Evolutionary conservation across 2,797 vertebrate genomes (phyloP).

Genomic region (Sitta carolinensis): DNA sequence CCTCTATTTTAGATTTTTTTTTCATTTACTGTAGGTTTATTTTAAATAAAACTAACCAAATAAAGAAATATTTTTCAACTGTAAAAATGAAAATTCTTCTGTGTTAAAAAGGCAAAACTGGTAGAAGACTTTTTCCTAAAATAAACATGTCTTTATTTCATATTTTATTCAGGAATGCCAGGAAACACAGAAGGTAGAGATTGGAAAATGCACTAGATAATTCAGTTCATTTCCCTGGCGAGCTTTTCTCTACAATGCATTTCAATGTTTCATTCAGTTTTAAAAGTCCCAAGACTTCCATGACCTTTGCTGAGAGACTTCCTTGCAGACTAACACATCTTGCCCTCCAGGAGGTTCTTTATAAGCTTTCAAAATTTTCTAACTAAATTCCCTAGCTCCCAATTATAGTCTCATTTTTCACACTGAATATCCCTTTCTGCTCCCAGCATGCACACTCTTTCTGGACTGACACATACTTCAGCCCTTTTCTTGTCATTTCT

Average conservation of each 20-base stretch:
- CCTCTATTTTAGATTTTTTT: background rate
- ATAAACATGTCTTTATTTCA: background rate
- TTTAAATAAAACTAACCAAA: background rate
- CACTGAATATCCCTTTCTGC: background rate
- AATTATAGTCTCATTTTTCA: background rate
- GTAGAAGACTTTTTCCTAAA: background rate
- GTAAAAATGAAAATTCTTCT: background rate
- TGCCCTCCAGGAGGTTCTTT: slow-evolving; percentile 55
- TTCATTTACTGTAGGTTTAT: background rate
- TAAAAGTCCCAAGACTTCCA: slow-evolving; percentile 61
- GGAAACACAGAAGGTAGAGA: slow-evolving; percentile 40
- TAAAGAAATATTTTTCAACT: background rate
- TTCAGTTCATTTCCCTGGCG: slow-evolving; percentile 48
- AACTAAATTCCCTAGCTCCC: slow-evolving; percentile 19
- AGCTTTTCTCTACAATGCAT: slow-evolving; percentile 23
- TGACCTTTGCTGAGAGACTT: slow-evolving; percentile 36
- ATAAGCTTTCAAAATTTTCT: slow-evolving; percentile 45
- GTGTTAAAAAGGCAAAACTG: background rate
- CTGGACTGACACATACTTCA: background rate
- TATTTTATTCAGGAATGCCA: slow-evolving; percentile 30
- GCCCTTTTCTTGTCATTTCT: background rate
- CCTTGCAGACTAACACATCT: slow-evolving; percentile 40
- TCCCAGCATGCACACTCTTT: background rate
- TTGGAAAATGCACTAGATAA: slow-evolving; percentile 59
- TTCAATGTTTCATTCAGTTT: slow-evolving; percentile 62